Evolutionary conservation across 2,888 invertebrate genomes (phyloP).

Genomic region (Trypoxylon attenuatum): DNA sequence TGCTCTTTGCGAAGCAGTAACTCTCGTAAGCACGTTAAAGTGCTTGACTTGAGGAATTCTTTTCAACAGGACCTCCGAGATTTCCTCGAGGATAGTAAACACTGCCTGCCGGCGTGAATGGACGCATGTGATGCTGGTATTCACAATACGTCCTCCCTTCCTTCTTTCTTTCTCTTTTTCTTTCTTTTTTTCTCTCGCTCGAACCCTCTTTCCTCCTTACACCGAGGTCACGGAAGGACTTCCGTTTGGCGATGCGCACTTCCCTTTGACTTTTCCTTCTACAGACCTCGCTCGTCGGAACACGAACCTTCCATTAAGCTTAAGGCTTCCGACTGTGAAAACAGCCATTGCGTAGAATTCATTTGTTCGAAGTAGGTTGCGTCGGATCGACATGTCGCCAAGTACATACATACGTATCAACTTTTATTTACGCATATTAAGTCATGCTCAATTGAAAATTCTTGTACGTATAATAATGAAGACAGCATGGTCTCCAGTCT

Average conservation of each 20-base stretch:
- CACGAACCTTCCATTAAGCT: neutral
- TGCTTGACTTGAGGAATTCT: neutral
- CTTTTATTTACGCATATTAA: no score
- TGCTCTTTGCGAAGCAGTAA: no score
- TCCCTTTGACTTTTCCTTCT: neutral
- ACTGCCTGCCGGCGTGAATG: neutral
- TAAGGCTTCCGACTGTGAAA: no score
- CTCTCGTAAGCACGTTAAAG: no score
- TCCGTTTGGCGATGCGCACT: neutral
- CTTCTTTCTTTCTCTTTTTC: conserved; percentile 6
- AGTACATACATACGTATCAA: no score
- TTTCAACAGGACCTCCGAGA: neutral
- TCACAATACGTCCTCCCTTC: neutral
- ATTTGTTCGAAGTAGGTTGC: no score
- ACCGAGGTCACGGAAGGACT: neutral
- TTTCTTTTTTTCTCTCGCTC: conserved; percentile 4
- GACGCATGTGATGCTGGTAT: neutral
- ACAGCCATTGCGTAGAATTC: no score
- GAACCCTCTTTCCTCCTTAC: neutral
- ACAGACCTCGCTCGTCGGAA: neutral
- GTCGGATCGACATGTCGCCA: no score
- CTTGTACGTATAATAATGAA: no score
- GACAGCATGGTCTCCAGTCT: no score
- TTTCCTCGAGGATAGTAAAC: neutral
- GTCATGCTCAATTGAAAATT: no score